A percentile compares a stretch with the other conserved stretches of the same genome.
Conservation (phyloP, 2,888 invertebrate genomes). For the Tetranychus truncatus region DNA sequence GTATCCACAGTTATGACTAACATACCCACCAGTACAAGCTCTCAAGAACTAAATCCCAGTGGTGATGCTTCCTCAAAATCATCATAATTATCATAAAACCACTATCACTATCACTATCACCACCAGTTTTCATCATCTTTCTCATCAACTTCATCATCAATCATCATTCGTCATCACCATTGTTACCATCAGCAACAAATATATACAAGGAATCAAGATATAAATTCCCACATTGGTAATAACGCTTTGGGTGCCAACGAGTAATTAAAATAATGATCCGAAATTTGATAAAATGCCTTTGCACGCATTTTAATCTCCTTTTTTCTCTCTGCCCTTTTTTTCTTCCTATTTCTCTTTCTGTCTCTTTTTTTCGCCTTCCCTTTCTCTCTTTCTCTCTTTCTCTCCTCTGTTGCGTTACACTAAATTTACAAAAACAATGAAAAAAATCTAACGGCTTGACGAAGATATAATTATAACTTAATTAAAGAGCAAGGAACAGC, state of each 20-base stretch:
- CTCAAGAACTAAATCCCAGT: background rate
- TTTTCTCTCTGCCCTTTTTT: background rate
- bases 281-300: background rate
- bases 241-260: conserved; percentile 1
- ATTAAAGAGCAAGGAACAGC: background rate
- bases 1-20: conserved; percentile 3
- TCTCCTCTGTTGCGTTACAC: background rate
- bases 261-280: conserved; percentile 1
- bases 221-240: background rate
- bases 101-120: background rate
- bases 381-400: background rate
- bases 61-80: background rate
- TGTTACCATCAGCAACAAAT: background rate
- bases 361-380: background rate
- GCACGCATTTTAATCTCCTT: conserved; percentile 21
- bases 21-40: conserved; percentile 1
- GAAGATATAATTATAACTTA: background rate
- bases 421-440: background rate
- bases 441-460: background rate
- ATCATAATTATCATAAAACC: background rate
- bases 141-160: background rate
- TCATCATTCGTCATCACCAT: background rate
- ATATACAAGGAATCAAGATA: conserved; percentile 1
- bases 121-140: background rate
- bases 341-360: background rate